phyloP scores from a whole-genome alignment of 64 coral and sea anemone genomes.

The Exaiptasia diaphana region DNA sequence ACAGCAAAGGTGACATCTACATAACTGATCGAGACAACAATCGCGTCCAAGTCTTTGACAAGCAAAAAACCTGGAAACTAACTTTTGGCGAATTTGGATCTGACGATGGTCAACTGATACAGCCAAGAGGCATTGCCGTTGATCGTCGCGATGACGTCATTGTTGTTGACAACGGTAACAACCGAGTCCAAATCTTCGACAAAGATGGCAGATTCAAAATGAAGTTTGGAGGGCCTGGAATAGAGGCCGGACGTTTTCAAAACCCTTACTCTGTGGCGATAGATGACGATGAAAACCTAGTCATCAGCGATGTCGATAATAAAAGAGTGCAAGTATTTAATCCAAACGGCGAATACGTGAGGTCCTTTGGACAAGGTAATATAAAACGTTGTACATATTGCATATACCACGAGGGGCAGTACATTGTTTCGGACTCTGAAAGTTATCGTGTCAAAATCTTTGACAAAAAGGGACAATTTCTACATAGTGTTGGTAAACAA shows the following conservation, averaged over 20 bases:
- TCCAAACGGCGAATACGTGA: constrained; percentile 12
- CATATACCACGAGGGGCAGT: constrained; percentile 7
- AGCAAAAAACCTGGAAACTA: neutral
- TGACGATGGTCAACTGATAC: constrained; percentile 36
- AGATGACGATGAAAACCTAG: constrained; percentile 34
- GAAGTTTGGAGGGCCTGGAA: constrained; percentile 56
- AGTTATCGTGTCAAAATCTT: neutral
- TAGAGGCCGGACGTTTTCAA: constrained; percentile 14
- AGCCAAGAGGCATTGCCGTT: constrained; percentile 57
- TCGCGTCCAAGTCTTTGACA: constrained; percentile 45
- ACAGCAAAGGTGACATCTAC: constrained; percentile 41
- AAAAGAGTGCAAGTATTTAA: constrained; percentile 60
- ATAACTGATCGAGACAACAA: constrained; percentile 48
- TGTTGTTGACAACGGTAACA: constrained; percentile 53
- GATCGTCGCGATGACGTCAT: constrained; percentile 42
- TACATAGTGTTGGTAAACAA: neutral
- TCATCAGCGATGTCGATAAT: constrained; percentile 55
- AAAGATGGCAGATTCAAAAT: constrained; percentile 51
- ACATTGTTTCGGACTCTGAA: constrained; percentile 18
- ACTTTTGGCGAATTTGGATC: constrained; percentile 51
- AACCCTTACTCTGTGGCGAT: constrained; percentile 51
- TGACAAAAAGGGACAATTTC: neutral
- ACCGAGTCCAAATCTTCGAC: constrained; percentile 66
- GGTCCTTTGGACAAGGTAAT: constrained; percentile 20
- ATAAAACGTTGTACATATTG: constrained; percentile 5